Percentiles rank a stretch among this genome's conserved stretches.
Conservation (phyloP, 2,888 invertebrate species). For the Aleiodes testaceus region DNA sequence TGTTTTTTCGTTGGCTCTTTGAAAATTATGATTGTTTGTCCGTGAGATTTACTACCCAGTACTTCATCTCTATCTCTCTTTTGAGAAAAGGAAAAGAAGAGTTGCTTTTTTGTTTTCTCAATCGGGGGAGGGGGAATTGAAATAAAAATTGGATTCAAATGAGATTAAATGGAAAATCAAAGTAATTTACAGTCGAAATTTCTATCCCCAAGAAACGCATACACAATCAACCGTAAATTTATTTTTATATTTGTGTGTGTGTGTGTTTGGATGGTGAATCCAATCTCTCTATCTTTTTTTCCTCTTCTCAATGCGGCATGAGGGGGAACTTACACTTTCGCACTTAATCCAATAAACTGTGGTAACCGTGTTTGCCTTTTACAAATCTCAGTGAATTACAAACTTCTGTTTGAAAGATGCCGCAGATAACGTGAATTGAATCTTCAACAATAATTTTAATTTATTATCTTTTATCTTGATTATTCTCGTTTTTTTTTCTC, state of each 20-base stretch:
- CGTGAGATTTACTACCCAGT: constrained; percentile 65
- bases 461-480: no score
- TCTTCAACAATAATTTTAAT: neutral
- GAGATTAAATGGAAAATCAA: constrained; percentile 24
- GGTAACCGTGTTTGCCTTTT: constrained; percentile 54
- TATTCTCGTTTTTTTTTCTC: no score
- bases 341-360: constrained; percentile 57
- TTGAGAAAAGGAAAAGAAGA: no score
- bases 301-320: constrained; percentile 36
- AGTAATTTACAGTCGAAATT: no score
- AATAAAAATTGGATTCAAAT: neutral
- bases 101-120: neutral
- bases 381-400: constrained; percentile 39
- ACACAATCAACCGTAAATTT: no score
- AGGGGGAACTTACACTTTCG: constrained; percentile 41
- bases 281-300: constrained; percentile 46
- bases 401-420: constrained; percentile 29
- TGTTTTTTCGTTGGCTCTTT: constrained; percentile 61
- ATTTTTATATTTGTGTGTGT: no score
- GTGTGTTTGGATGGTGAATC: constrained; percentile 40
- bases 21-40: constrained; percentile 72
- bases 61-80: constrained; percentile 33
- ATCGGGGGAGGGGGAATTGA: neutral
- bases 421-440: constrained; percentile 24
- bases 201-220: no score